A percentile compares a stretch with the other conserved stretches of the same genome.
phyloP scores from a whole-genome alignment of 2,113 vertebrate species.

The Bolborhynchus lineola region DNA sequence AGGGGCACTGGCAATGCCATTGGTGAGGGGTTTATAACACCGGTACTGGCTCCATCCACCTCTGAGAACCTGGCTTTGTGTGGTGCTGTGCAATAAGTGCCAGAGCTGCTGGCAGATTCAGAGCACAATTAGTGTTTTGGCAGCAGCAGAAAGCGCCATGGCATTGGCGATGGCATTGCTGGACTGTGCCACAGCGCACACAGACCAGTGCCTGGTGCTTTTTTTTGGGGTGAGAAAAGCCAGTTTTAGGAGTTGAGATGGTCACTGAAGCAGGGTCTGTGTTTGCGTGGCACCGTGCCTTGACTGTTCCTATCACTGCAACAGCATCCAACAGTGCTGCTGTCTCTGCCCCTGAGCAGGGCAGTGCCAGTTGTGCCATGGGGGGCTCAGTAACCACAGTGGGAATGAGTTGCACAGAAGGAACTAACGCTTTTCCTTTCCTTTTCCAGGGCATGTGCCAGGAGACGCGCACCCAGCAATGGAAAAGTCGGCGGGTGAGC shows the following conservation, averaged over 20 bases:
- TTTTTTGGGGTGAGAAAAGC: background rate
- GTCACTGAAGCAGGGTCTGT: background rate
- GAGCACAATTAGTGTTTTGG: background rate
- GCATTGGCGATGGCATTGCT: background rate
- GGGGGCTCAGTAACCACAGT: rapidly evolving
- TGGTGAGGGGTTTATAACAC: background rate
- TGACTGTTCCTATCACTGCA: background rate
- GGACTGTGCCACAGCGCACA: background rate
- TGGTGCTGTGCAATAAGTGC: background rate
- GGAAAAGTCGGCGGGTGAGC: background rate
- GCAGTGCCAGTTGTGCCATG: rapidly evolving
- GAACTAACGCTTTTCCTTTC: background rate
- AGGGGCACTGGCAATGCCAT: background rate
- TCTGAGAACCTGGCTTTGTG: background rate
- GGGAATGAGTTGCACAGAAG: rapidly evolving
- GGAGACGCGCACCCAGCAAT: background rate
- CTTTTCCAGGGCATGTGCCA: background rate
- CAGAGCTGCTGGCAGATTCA: background rate
- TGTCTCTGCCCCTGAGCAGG: background rate
- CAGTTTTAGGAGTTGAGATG: background rate
- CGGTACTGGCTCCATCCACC: background rate
- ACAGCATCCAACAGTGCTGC: background rate
- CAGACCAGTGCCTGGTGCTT: background rate
- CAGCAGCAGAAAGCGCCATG: background rate
- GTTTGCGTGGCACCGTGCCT: background rate